A percentile compares a stretch with the other conserved stretches of the same genome.
These are phyloP conservation scores for Plebejus argus DNA, from an alignment of 2,888 invertebrate species.

Conservation along the genomic window DNA sequence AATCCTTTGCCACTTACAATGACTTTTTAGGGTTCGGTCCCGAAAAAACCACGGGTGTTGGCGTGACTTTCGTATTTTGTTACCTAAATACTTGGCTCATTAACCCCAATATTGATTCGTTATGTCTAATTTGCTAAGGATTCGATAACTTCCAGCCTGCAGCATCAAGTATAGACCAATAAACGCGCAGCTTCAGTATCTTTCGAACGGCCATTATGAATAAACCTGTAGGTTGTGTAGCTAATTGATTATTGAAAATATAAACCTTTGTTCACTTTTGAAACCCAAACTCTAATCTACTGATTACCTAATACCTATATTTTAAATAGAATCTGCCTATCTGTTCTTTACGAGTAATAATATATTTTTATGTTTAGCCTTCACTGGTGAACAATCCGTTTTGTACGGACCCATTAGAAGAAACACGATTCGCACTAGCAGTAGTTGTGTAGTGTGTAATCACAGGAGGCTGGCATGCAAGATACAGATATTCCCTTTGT, in stretches of 20 bases:
- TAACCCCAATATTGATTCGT: neutral
- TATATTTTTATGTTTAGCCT: neutral
- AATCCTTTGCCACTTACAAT: constrained; percentile 38
- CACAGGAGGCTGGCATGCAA: constrained; percentile 36
- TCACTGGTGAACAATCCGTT: neutral
- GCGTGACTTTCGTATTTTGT: neutral
- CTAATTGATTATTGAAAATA: neutral
- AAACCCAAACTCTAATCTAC: too few species aligned
- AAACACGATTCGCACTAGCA: neutral
- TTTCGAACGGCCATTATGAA: neutral
- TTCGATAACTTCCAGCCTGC: too few species aligned
- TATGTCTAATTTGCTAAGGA: too few species aligned
- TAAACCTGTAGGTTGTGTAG: neutral
- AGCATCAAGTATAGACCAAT: too few species aligned
- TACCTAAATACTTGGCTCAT: neutral
- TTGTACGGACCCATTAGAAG: constrained; percentile 1
- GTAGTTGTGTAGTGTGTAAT: constrained; percentile 34
- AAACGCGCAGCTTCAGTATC: too few species aligned
- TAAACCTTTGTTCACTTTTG: neutral
- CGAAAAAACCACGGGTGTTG: neutral
- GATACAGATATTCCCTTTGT: constrained; percentile 33
- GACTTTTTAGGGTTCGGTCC: constrained; percentile 25
- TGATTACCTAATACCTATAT: neutral
- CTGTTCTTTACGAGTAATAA: neutral
- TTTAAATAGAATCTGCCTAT: neutral